phyloP scores from a whole-genome alignment of 2,113 vertebrate genomes.

The Solea senegalensis region DNA sequence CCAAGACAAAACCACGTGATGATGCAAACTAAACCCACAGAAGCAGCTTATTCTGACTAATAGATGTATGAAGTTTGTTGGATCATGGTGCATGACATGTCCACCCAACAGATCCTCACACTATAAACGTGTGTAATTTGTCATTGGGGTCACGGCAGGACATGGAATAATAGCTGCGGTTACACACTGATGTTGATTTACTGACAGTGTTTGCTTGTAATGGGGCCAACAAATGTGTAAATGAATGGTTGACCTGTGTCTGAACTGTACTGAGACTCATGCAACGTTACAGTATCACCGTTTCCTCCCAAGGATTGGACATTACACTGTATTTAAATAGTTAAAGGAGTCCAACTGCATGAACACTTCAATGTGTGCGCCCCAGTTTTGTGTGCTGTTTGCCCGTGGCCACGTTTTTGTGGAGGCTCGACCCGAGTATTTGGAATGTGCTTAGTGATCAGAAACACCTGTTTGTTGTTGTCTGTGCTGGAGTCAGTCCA shows the following conservation, averaged over 20 bases:
- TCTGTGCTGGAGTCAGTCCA: slow-evolving; percentile 62
- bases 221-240: slow-evolving; percentile 30
- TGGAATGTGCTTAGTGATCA: slow-evolving; percentile 70
- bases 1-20: slow-evolving; percentile 42
- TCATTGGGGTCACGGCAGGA: slow-evolving; percentile 48
- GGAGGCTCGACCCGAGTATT: slow-evolving; percentile 59
- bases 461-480: slow-evolving; percentile 76
- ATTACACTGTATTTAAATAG: slow-evolving; percentile 33
- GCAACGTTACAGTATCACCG: slow-evolving; percentile 34
- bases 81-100: no score
- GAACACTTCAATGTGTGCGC: slow-evolving; percentile 40
- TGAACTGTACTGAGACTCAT: slow-evolving; percentile 36
- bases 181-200: slow-evolving; percentile 32
- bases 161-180: slow-evolving; percentile 42
- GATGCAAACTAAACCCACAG: slow-evolving; percentile 32
- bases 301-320: slow-evolving; percentile 41
- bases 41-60: neutral
- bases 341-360: slow-evolving; percentile 33
- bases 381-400: slow-evolving; percentile 37
- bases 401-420: slow-evolving; percentile 54
- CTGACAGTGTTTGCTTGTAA: slow-evolving; percentile 28
- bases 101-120: no score
- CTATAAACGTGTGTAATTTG: slow-evolving; percentile 21
- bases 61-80: neutral
- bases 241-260: slow-evolving; percentile 33